Conservation (phyloP, 2,888 invertebrate genomes). For the Rhamphomyia laevipes region DNA sequence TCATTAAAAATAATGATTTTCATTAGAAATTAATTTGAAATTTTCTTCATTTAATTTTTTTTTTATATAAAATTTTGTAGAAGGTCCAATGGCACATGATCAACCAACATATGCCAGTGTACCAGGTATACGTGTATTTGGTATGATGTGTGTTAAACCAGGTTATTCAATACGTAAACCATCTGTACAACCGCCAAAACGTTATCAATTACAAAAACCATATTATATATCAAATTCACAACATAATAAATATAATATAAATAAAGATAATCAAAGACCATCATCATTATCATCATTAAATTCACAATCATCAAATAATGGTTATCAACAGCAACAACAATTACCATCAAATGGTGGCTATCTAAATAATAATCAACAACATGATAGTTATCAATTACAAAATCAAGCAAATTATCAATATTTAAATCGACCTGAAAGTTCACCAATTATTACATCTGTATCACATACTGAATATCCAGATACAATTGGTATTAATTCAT, state of each 20-base stretch:
- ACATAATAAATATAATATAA: constrained; percentile 7
- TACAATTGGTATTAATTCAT: constrained; percentile 26
- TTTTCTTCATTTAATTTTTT: neutral
- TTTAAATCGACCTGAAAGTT: constrained; percentile 33
- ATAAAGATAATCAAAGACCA: constrained; percentile 5
- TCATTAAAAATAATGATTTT: neutral
- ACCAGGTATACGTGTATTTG: constrained; percentile 84
- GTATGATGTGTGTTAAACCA: constrained; percentile 79
- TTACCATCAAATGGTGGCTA: constrained; percentile 15
- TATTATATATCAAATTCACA: constrained; percentile 20
- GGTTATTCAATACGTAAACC: constrained; percentile 36
- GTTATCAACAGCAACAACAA: constrained; percentile 23
- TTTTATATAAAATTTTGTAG: constrained; percentile 39
- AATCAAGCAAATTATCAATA: constrained; percentile 33
- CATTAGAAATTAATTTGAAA: neutral
- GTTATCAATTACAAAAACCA: constrained; percentile 35
- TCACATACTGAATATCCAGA: constrained; percentile 26
- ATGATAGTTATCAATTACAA: constrained; percentile 24
- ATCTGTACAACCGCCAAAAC: constrained; percentile 33
- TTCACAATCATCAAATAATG: constrained; percentile 21
- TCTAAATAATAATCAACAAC: constrained; percentile 20
- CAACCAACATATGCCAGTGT: constrained; percentile 90
- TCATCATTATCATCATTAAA: constrained; percentile 14
- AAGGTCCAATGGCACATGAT: constrained; percentile 89
- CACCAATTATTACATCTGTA: constrained; percentile 16